Evolutionary conservation across 2,888 invertebrate genomes (phyloP).

Genomic region (Suillia variegata): DNA sequence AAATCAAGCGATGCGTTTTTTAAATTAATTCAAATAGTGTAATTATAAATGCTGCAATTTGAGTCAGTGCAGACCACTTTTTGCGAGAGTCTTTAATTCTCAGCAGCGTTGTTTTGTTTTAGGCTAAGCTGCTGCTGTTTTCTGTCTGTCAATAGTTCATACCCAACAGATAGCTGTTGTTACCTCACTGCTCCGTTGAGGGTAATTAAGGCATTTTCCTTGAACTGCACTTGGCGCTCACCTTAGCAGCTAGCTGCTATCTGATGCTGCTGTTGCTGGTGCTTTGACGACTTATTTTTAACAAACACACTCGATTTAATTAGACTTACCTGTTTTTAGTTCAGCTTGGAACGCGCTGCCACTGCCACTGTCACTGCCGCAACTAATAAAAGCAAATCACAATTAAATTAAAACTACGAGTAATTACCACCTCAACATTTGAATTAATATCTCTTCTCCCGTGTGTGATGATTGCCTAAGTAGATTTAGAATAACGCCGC

Average conservation of each 20-base stretch:
- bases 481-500: background rate
- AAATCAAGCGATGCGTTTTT: background rate
- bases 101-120: too few relatives aligned
- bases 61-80: slow-evolving; percentile 32
- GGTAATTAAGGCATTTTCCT: slow-evolving; percentile 53
- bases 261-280: too few relatives aligned
- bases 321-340: background rate
- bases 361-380: background rate
- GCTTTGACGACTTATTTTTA: background rate
- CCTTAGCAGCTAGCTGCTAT: background rate
- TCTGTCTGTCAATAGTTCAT: too few relatives aligned
- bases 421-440: background rate
- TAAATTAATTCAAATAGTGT: background rate
- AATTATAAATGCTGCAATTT: slow-evolving; percentile 11
- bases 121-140: too few relatives aligned
- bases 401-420: background rate
- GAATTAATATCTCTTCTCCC: background rate
- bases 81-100: slow-evolving; percentile 4
- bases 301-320: background rate
- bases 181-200: slow-evolving; percentile 17
- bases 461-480: background rate
- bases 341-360: too few relatives aligned
- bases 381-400: background rate
- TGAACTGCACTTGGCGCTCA: slow-evolving; percentile 41
- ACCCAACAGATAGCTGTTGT: background rate